Percentiles rank a stretch among this genome's conserved stretches.
Evolutionary conservation across 1,140 invertebrate genomes (phyloP).

Genomic region (Heliothis subflexa): DNA sequence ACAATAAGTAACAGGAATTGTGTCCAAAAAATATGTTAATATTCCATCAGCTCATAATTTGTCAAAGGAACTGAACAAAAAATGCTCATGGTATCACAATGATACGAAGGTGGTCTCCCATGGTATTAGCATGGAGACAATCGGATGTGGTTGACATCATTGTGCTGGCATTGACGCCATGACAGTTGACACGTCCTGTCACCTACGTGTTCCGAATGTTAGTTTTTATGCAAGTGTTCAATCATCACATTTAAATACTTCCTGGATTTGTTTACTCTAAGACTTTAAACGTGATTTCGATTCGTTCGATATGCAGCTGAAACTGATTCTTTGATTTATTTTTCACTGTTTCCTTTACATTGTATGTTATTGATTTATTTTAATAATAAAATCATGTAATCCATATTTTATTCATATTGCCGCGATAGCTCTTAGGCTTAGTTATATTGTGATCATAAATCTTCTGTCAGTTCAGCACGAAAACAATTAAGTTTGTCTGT

Average conservation of each 20-base stretch:
- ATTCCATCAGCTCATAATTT: constrained; percentile 72
- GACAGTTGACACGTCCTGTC: constrained; percentile 71
- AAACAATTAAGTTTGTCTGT: constrained; percentile 28
- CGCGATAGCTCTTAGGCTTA: background rate
- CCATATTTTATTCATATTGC: background rate
- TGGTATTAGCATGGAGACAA: constrained; percentile 74
- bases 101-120: constrained; percentile 65
- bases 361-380: background rate
- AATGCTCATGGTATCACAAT: constrained; percentile 59
- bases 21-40: constrained; percentile 62
- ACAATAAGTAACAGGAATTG: background rate
- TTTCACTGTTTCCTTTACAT: constrained; percentile 13
- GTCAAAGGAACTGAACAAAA: constrained; percentile 73
- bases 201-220: constrained; percentile 68
- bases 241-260: constrained; percentile 32
- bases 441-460: constrained; percentile 34
- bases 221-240: constrained; percentile 38
- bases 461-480: constrained; percentile 6
- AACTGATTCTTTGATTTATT: background rate
- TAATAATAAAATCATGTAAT: background rate
- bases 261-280: constrained; percentile 37
- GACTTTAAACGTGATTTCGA: background rate
- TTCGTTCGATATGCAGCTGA: constrained; percentile 2
- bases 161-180: constrained; percentile 60
- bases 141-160: constrained; percentile 74